These are phyloP conservation scores for Eulithis testata DNA, from an alignment of 2,888 invertebrate genomes.

Conservation along the genomic window DNA sequence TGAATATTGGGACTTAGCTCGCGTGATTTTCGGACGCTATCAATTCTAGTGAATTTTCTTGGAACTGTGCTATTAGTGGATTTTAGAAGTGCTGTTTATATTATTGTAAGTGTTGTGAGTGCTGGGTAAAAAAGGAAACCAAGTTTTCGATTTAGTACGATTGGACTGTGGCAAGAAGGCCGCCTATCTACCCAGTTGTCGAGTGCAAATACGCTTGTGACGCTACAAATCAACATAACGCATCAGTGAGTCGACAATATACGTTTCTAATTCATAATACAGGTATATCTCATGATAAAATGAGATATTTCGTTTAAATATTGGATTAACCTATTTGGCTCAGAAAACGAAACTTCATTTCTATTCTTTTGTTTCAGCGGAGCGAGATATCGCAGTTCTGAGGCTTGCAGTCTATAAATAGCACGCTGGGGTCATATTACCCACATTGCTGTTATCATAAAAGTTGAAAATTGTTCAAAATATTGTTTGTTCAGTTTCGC, in stretches of 20 bases:
- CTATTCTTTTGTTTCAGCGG: slow-evolving; percentile 79
- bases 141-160: slow-evolving; percentile 71
- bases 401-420: slow-evolving; percentile 50
- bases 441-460: slow-evolving; percentile 47
- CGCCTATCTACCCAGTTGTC: slow-evolving; percentile 57
- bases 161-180: slow-evolving; percentile 54
- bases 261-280: slow-evolving; percentile 61
- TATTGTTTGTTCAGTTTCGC: slow-evolving; percentile 42
- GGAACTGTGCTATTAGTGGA: slow-evolving; percentile 52
- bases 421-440: slow-evolving; percentile 47
- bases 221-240: slow-evolving; percentile 50
- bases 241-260: slow-evolving; percentile 53
- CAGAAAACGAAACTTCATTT: slow-evolving; percentile 76
- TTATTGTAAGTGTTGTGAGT: slow-evolving; percentile 43
- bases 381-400: slow-evolving; percentile 49
- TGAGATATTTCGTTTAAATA: slow-evolving; percentile 54
- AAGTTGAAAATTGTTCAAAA: slow-evolving; percentile 45
- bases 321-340: slow-evolving; percentile 71
- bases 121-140: slow-evolving; percentile 68
- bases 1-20: slow-evolving; percentile 74
- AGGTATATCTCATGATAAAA: slow-evolving; percentile 33
- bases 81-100: slow-evolving; percentile 47
- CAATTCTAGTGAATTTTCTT: slow-evolving; percentile 59
- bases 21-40: slow-evolving; percentile 59
- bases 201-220: slow-evolving; percentile 58